These are phyloP conservation scores for Chymomyza procnemis DNA, from an alignment of 2,888 invertebrate species.

Conservation along the genomic window DNA sequence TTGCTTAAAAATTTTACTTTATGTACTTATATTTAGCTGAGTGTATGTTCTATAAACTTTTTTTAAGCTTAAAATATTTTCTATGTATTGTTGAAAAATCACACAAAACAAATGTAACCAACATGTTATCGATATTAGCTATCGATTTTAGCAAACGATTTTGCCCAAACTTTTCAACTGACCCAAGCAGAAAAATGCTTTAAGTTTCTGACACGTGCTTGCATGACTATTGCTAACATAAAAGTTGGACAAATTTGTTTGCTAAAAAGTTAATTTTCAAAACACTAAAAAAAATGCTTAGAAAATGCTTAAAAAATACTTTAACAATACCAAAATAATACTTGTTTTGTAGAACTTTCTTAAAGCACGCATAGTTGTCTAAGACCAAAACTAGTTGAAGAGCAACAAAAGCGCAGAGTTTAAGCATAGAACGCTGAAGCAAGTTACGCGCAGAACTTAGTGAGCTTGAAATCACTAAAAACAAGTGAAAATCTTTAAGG, in stretches of 20 bases:
- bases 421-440: too few species aligned
- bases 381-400: constrained; percentile 24
- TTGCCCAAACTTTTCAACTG: neutral
- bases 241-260: constrained; percentile 14
- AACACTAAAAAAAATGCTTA: too few species aligned
- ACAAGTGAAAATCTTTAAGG: constrained; percentile 12
- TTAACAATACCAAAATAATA: neutral
- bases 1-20: neutral
- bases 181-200: neutral
- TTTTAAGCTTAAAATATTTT: neutral
- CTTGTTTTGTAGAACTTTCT: neutral
- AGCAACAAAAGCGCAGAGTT: neutral
- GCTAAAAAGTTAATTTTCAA: constrained; percentile 26
- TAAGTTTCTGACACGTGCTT: neutral
- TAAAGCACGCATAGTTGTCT: constrained; percentile 18
- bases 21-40: neutral
- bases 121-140: neutral
- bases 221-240: neutral
- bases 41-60: neutral
- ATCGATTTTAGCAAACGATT: neutral
- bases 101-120: neutral
- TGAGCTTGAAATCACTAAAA: constrained; percentile 51
- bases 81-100: constrained; percentile 9
- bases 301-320: constrained; percentile 27
- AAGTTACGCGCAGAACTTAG: too few species aligned